A percentile compares a stretch with the other conserved stretches of the same genome.
These are phyloP conservation scores for Passer domesticus DNA, from an alignment of 2,113 vertebrate genomes.

Conservation along the genomic window DNA sequence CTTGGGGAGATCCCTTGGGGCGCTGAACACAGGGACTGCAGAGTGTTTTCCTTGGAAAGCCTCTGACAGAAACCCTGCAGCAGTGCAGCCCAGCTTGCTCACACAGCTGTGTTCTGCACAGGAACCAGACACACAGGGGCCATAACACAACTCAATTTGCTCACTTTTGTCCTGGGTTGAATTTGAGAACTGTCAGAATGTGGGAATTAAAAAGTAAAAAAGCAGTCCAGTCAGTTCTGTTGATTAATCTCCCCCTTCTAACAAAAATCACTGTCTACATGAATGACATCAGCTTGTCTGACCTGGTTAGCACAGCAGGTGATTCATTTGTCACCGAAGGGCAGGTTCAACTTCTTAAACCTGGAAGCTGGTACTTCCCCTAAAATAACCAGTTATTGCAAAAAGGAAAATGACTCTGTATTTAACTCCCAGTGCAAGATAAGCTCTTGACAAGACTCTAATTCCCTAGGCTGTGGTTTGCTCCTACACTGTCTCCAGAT, in stretches of 20 bases:
- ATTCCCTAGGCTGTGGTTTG: not conserved
- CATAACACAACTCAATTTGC: not conserved
- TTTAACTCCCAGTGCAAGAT: not conserved
- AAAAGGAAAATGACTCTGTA: not conserved
- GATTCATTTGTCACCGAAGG: not conserved
- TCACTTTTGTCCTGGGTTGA: not conserved
- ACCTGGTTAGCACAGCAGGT: not conserved
- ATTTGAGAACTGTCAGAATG: not conserved
- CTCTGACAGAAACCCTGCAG: not conserved
- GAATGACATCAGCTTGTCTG: not conserved
- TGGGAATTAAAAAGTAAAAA: not conserved
- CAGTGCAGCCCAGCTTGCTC: not conserved
- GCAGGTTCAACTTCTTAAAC: not conserved
- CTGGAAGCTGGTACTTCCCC: not conserved
- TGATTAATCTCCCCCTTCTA: not conserved
- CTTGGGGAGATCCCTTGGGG: not conserved
- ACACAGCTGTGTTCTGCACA: not conserved
- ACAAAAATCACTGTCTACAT: not conserved
- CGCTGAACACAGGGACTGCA: not conserved
- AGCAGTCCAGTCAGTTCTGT: not conserved
- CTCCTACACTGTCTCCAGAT: not conserved
- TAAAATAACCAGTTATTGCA: not conserved
- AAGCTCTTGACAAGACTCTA: constrained; percentile 11
- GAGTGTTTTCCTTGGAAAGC: not conserved
- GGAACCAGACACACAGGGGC: not conserved